These are phyloP conservation scores for Catocala sponsa DNA, from an alignment of 2,888 invertebrate species.

Conservation along the genomic window DNA sequence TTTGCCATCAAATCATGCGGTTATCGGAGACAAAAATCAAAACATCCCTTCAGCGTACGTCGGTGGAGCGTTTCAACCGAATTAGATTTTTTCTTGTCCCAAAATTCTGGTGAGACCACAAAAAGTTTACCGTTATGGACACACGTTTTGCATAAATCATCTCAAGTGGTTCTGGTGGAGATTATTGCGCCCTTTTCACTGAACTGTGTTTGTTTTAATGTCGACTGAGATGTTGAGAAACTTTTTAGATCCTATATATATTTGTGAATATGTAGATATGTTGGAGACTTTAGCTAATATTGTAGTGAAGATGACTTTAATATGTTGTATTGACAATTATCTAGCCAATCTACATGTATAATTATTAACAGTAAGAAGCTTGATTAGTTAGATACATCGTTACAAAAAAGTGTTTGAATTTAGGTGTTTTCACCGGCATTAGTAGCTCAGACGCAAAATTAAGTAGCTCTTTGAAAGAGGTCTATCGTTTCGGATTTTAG, in stretches of 20 bases:
- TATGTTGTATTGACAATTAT: too few relatives aligned
- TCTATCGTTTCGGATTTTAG: too few relatives aligned
- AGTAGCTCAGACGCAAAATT: too few relatives aligned
- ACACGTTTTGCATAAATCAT: conserved; percentile 82
- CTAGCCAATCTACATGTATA: too few relatives aligned
- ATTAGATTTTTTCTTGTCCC: conserved; percentile 54
- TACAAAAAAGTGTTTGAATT: too few relatives aligned
- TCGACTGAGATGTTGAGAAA: background rate
- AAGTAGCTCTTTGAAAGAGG: too few relatives aligned
- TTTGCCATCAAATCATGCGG: conserved; percentile 32
- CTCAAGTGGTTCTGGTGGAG: conserved; percentile 67
- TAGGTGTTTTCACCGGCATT: too few relatives aligned
- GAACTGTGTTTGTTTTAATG: conserved; percentile 16
- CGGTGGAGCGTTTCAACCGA: conserved; percentile 49
- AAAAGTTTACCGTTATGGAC: conserved; percentile 78
- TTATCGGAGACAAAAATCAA: conserved; percentile 51
- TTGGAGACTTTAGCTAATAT: too few relatives aligned
- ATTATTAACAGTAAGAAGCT: too few relatives aligned
- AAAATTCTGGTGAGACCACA: conserved; percentile 53
- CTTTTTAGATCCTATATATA: background rate
- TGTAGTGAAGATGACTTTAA: too few relatives aligned
- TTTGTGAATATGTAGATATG: too few relatives aligned
- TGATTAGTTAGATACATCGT: too few relatives aligned
- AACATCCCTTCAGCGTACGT: conserved; percentile 46
- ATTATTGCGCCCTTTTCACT: conserved; percentile 55